A percentile compares a stretch with the other conserved stretches of the same genome.
Conservation (phyloP, 2,888 invertebrate genomes). For the Cataglyphis albicans region DNA sequence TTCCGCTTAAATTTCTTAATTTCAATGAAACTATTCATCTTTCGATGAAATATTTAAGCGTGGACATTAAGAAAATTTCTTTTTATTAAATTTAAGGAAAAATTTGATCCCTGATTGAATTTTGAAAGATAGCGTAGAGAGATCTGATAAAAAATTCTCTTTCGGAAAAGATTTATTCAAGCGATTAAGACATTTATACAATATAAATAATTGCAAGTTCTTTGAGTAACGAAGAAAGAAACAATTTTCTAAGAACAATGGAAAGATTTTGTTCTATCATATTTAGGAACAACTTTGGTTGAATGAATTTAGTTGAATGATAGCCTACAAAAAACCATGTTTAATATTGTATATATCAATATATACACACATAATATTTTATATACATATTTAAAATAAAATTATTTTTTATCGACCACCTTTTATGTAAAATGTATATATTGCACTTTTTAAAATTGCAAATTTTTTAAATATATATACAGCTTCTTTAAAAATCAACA, state of each 20-base stretch:
- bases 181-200: slow-evolving; percentile 10
- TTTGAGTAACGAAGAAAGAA: slow-evolving; percentile 10
- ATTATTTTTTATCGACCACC: background rate
- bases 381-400: background rate
- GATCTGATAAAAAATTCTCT: background rate
- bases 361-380: background rate
- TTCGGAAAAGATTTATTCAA: slow-evolving; percentile 45
- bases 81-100: background rate
- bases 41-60: background rate
- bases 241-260: background rate
- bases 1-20: background rate
- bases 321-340: background rate
- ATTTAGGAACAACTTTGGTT: background rate
- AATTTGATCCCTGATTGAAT: background rate
- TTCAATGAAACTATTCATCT: background rate
- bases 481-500: slow-evolving; percentile 3
- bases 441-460: background rate
- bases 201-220: slow-evolving; percentile 17
- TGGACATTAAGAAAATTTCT: background rate
- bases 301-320: background rate
- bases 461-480: background rate
- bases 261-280: background rate
- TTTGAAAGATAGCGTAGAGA: background rate
- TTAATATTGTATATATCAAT: background rate
- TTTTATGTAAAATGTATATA: background rate